phyloP scores from a whole-genome alignment of 2,113 vertebrate genomes.

The Heliornis fulica region DNA sequence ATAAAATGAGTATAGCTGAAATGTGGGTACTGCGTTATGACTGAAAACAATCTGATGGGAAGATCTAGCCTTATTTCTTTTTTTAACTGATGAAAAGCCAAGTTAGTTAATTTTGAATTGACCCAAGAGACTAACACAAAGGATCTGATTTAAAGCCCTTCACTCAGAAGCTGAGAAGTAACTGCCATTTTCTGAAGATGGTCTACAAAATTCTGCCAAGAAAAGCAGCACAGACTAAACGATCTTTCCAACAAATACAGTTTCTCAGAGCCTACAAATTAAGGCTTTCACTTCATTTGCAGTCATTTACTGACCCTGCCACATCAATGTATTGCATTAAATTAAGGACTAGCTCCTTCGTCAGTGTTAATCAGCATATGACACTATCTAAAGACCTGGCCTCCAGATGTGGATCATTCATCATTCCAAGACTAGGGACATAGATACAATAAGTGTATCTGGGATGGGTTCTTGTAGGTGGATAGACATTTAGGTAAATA shows the following conservation, averaged over 20 bases:
- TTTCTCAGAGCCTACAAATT: constrained; percentile 6
- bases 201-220: constrained; percentile 41
- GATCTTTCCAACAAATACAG: constrained; percentile 15
- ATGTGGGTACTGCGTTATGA: background rate
- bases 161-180: constrained; percentile 33
- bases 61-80: constrained; percentile 23
- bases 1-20: background rate
- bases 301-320: background rate
- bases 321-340: constrained; percentile 1
- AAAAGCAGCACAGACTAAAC: background rate
- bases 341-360: background rate
- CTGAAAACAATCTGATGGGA: constrained; percentile 27
- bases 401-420: constrained; percentile 34
- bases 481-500: constrained; percentile 4
- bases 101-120: constrained; percentile 32
- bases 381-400: background rate
- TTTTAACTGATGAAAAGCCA: constrained; percentile 39
- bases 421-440: background rate
- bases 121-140: constrained; percentile 23
- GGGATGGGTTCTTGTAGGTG: background rate
- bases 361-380: constrained; percentile 7
- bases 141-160: constrained; percentile 39
- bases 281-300: constrained; percentile 7
- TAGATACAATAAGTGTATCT: background rate
- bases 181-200: constrained; percentile 55